Evolutionary conservation across 2,797 vertebrate species (phyloP).

Genomic region (Florisuga fusca): DNA sequence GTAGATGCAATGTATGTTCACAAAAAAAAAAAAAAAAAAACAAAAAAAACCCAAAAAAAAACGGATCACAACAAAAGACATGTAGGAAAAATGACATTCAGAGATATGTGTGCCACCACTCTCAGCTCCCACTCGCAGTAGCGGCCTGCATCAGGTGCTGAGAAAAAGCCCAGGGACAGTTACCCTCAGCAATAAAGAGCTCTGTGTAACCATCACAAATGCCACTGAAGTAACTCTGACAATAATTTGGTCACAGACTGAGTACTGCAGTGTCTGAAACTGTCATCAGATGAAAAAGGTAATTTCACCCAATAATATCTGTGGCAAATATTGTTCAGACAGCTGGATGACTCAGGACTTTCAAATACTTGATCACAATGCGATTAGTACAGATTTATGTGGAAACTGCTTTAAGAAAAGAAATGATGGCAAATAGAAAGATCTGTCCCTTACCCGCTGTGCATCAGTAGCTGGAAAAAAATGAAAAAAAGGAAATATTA

Average conservation of each 20-base stretch:
- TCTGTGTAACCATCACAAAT: not conserved
- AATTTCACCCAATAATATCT: not conserved
- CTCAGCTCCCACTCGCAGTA: not conserved
- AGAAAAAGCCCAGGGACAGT: not conserved
- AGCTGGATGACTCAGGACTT: conserved; percentile 8
- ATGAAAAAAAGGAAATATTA: not conserved
- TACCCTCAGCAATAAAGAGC: not conserved
- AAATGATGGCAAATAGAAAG: not conserved
- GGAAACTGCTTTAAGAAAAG: conserved; percentile 1
- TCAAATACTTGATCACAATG: not conserved
- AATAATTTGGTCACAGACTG: not conserved
- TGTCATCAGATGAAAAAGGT: not conserved
- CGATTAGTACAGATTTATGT: conserved; percentile 38
- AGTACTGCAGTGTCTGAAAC: not conserved
- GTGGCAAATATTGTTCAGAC: conserved; percentile 16
- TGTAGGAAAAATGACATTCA: not conserved
- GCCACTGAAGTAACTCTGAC: not conserved
- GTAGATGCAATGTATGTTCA: not conserved
- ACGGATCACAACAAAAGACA: not conserved
- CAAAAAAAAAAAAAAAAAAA: not conserved
- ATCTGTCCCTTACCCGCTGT: not conserved
- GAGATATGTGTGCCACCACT: not conserved
- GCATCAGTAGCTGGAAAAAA: not conserved
- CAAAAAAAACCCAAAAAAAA: no score
- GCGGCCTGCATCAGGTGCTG: not conserved